phyloP scores from a whole-genome alignment of 2,888 invertebrate genomes.

The Synanthedon tipuliformis region DNA sequence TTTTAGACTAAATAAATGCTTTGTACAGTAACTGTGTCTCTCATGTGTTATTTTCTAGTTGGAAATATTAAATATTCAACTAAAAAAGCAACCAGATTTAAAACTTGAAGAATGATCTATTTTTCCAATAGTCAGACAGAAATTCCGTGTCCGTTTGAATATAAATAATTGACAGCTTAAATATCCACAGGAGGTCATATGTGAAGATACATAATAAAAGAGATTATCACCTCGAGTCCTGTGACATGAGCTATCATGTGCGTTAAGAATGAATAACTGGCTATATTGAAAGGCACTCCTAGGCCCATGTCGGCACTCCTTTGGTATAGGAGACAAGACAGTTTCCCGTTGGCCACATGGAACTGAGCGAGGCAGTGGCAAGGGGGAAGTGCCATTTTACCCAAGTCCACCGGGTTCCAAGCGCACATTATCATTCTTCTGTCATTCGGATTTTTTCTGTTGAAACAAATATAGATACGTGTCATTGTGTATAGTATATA shows the following conservation, averaged over 20 bases:
- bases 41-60: too few species aligned
- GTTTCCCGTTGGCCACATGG: conserved; percentile 84
- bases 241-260: conserved; percentile 97
- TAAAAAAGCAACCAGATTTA: too few species aligned
- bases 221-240: conserved; percentile 76
- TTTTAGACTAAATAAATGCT: too few species aligned
- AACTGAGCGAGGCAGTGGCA: conserved; percentile 97
- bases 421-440: conserved; percentile 92
- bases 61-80: too few species aligned
- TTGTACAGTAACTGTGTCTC: too few species aligned
- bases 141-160: too few species aligned
- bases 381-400: conserved; percentile 95
- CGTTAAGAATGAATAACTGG: conserved; percentile 93
- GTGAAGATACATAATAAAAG: conserved; percentile 4
- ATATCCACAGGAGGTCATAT: too few species aligned
- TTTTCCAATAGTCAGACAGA: too few species aligned
- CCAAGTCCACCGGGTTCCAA: conserved; percentile 93
- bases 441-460: conserved; percentile 81
- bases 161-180: too few species aligned
- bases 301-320: conserved; percentile 97
- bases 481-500: too few species aligned
- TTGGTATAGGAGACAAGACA: conserved; percentile 95
- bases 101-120: too few species aligned
- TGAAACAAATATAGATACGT: too few species aligned
- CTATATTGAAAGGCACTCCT: conserved; percentile 99